Base-by-base conservation (phyloP, 1,140 invertebrate genomes). In the Euglossa dilemma region DNA sequence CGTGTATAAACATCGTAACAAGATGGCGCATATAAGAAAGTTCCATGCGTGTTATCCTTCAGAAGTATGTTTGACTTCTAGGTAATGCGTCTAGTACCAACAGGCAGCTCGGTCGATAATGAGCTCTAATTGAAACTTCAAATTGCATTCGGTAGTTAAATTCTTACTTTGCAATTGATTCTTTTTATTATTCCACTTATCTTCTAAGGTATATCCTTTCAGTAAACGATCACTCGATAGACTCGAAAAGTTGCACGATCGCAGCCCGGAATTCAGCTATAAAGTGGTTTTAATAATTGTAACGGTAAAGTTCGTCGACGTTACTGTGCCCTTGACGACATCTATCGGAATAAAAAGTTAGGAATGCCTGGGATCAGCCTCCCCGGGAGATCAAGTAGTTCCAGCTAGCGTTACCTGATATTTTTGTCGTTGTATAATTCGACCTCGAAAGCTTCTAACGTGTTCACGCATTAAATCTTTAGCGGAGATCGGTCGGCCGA, bases 401-500 rank as follows among this genome's bases (percentile, higher is more conserved):
- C 9, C 5, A 18, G 4, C 12, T 20, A 28, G 43, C 20, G 54
- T 43, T 57, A 59, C 9, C 54, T 43, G 1, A 12, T 63, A 28
- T 18, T 12, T 28, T 14, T 1, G 5, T 47, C 12, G 2, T 50
- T 56, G 61, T 81, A 75, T 75, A 81, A 80, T 43, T 72, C 28
- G 36, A n/a, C 50, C 47, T 67, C 23, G 50, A 45, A 12, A 23
- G 20, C 4, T 20, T 50, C 14, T 79, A 69, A 50, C 18, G 20
- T 59, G 1, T 59, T 52, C 56, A 7, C 0, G 45, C 14, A n/a
- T 59, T 70, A 80, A 63, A 72, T 80, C 59, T 47, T 50, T 45
- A 45, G 20, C 36, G 0, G 20, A 45, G 47, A 16, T 45, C 47
- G 67, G 11, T 25, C 18, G 63, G 25, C 9, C 80, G 81, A 84